Evolutionary conservation across 2,113 vertebrate genomes (phyloP), one percentile per base, ranked within the genome.

Genomic region (Gadus chalcogrammus): DNA sequence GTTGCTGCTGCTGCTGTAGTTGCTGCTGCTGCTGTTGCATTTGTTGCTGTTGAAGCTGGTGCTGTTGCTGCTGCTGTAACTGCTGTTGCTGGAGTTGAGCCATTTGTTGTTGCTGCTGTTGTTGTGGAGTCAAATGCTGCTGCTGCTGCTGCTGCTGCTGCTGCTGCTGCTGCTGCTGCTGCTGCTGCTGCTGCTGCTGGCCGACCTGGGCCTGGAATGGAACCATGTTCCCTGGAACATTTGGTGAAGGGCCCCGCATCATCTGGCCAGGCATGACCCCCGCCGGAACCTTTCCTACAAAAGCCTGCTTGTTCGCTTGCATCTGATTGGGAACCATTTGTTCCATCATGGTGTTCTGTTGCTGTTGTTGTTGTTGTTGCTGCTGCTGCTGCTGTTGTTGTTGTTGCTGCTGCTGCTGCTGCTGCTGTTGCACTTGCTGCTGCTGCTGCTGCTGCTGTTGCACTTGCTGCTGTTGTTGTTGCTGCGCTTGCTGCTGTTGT

Each of bases 251-350:
- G 85, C 96, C 96, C 82, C 96, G 94, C 93, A 98, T 95, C 88
- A 99, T 92, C 38, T 95, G 97, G 83, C 95, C 94, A 62, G 92
- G 84, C 92, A 98, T 94, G 75, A 95, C 92, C 72, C 73, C 94
- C 72, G 94, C 88, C 75, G 94, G 95, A 87, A 92, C 96, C 82
- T 95, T 98, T 74, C 93, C 82, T 64, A 83, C 94, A 87, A 99
- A 99, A 28, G 93, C 88, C 74, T 94, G 95, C 79, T 98, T 98
- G 90, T 94, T 96, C 77, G 94, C 95, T 88, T 95, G 97, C 90
- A 98, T 95, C 85, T 96, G 95, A 87, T 92, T 94, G 87, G 90
- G 95, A 90, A 98, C 95, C 91, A 99, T 96, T 88, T 99, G 97
- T 65, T 99, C 97, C 94, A 99, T 97, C 92, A 97, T 93, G 0